These are phyloP conservation scores for Thunnus albacares DNA, from an alignment of 2,797 vertebrate species.

Conservation along the genomic window DNA sequence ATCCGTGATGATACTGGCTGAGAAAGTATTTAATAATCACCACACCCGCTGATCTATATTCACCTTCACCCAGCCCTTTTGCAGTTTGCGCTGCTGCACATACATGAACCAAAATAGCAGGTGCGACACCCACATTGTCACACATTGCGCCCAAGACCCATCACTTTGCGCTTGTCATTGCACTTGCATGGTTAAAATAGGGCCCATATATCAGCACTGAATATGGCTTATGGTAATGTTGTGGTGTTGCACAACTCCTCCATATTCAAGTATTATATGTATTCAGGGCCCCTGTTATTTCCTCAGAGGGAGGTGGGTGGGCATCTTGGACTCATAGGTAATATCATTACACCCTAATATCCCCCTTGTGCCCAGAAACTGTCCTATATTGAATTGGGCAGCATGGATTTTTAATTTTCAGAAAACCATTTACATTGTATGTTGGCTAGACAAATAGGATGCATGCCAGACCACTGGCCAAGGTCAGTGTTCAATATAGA, in stretches of 20 bases:
- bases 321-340: conserved; percentile 63
- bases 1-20: too few species aligned
- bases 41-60: too few species aligned
- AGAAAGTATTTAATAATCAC: too few species aligned
- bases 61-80: too few species aligned
- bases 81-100: too few species aligned
- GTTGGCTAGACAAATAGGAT: conserved; percentile 68
- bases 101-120: too few species aligned
- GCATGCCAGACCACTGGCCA: conserved; percentile 67
- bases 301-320: conserved; percentile 14
- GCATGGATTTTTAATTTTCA: conserved; percentile 82
- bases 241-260: not conserved
- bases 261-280: conserved; percentile 32
- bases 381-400: conserved; percentile 70
- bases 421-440: conserved; percentile 80
- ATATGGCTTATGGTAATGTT: too few species aligned
- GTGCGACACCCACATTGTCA: too few species aligned
- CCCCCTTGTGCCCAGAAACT: conserved; percentile 54
- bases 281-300: conserved; percentile 41
- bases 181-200: too few species aligned
- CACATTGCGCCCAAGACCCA: too few species aligned
- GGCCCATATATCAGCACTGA: too few species aligned
- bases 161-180: too few species aligned
- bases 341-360: conserved; percentile 76
- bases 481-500: conserved; percentile 69